phyloP scores from a whole-genome alignment of 2,797 vertebrate genomes.

The Chrysocyon brachyurus region DNA sequence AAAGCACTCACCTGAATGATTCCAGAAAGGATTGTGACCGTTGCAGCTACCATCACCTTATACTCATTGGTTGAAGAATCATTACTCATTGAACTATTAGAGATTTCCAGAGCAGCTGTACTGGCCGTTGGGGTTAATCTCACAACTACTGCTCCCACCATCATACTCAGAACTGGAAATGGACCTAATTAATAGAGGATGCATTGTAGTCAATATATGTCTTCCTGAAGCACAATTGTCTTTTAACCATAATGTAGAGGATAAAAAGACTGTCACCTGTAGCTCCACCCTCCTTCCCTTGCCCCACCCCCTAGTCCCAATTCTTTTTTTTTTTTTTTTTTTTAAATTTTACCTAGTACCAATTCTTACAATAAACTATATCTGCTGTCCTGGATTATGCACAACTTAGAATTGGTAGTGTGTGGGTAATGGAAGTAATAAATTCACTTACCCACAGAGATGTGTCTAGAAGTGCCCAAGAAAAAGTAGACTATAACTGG shows the following conservation, averaged over 20 bases:
- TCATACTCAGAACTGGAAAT: slow-evolving; percentile 96
- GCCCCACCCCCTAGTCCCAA: not conserved
- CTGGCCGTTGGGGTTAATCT: slow-evolving; percentile 80
- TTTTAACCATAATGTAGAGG: not conserved
- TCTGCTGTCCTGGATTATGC: not conserved
- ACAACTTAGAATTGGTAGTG: not conserved
- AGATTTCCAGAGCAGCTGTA: rapidly evolving
- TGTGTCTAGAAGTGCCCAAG: slow-evolving; percentile 97
- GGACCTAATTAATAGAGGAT: slow-evolving; percentile 90
- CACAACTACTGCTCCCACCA: slow-evolving; percentile 94
- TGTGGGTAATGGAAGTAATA: not conserved
- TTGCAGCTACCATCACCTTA: slow-evolving; percentile 93
- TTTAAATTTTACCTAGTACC: not conserved
- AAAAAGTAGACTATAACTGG: slow-evolving; percentile 95
- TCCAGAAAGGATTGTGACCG: slow-evolving; percentile 93
- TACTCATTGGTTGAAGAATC: slow-evolving; percentile 88
- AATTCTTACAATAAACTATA: slow-evolving; percentile 10
- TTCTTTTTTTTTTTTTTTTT: not conserved
- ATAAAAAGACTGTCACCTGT: not conserved
- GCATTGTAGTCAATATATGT: not conserved
- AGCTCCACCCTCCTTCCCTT: no score
- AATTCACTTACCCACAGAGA: slow-evolving; percentile 95
- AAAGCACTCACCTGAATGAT: slow-evolving; percentile 94
- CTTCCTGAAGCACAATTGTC: not conserved
- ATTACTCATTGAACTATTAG: not conserved